Conservation (phyloP, 2,888 invertebrate genomes). For the Fragum fragum region DNA sequence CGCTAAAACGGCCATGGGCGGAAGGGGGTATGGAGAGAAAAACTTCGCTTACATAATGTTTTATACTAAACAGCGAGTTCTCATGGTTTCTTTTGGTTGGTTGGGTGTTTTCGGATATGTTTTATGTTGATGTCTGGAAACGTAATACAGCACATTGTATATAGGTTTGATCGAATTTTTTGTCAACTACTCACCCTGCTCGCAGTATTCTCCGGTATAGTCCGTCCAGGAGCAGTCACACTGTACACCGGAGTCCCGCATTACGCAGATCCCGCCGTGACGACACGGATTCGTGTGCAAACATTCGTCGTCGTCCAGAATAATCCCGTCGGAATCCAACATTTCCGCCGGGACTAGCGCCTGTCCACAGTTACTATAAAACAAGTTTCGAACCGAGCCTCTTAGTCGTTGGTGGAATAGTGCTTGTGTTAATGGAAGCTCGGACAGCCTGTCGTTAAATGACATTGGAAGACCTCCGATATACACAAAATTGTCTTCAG, state of each 20-base stretch:
- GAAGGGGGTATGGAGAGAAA: too few relatives aligned
- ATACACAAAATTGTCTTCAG: slow-evolving; percentile 96
- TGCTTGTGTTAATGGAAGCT: slow-evolving; percentile 94
- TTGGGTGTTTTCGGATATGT: too few relatives aligned
- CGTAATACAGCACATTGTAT: too few relatives aligned
- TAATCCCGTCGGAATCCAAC: slow-evolving; percentile 89
- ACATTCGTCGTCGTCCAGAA: slow-evolving; percentile 76
- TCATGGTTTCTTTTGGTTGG: too few relatives aligned
- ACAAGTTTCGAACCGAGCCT: slow-evolving; percentile 96
- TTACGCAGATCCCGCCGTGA: slow-evolving; percentile 98
- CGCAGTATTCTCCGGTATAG: slow-evolving; percentile 97
- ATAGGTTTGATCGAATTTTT: too few relatives aligned
- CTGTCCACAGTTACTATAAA: slow-evolving; percentile 90
- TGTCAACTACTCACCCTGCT: slow-evolving; percentile 95
- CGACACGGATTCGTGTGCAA: slow-evolving; percentile 92
- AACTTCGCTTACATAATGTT: too few relatives aligned
- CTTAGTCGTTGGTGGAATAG: slow-evolving; percentile 97
- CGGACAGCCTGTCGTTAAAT: slow-evolving; percentile 93
- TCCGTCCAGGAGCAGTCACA: slow-evolving; percentile 98
- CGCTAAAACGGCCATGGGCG: too few relatives aligned
- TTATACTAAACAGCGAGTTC: too few relatives aligned
- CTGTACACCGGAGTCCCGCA: slow-evolving; percentile 96
- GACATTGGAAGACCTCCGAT: slow-evolving; percentile 98
- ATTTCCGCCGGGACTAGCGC: slow-evolving; percentile 94
- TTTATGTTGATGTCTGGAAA: too few relatives aligned